Conservation (phyloP, 2,797 vertebrate species). For the Sebastes reedi region DNA sequence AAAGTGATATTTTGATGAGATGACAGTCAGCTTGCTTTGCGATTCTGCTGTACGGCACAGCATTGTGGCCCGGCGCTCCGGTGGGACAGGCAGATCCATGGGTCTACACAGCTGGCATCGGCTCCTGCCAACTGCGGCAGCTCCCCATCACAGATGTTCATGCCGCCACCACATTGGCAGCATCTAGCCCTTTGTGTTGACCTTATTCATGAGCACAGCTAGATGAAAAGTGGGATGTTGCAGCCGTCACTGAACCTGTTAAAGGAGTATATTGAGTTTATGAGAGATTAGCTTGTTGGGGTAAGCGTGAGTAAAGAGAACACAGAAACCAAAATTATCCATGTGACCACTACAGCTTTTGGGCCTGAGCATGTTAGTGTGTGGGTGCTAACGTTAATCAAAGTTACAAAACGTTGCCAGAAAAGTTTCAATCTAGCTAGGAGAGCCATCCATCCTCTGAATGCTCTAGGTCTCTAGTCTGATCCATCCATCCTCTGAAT, state of each 20-base stretch:
- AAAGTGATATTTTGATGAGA: conserved; percentile 74
- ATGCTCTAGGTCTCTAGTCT: too few species aligned
- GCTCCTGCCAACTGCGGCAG: conserved; percentile 59
- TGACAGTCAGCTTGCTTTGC: conserved; percentile 69
- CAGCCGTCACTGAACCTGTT: conserved; percentile 4
- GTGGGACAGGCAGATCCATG: conserved; percentile 63
- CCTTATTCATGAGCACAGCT: conserved; percentile 57
- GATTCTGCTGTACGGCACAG: conserved; percentile 42
- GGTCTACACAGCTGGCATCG: conserved; percentile 71
- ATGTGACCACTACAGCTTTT: neutral
- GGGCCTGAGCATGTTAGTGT: neutral
- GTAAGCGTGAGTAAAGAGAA: neutral
- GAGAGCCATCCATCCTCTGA: too few species aligned
- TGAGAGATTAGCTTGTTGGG: conserved; percentile 6
- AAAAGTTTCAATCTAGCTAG: neutral
- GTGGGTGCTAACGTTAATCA: neutral
- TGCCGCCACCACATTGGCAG: conserved; percentile 58
- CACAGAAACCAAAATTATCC: neutral
- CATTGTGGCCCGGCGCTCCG: conserved; percentile 53
- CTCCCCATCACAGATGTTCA: conserved; percentile 77
- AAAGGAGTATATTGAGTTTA: neutral
- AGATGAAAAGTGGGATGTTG: conserved; percentile 29
- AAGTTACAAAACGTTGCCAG: neutral
- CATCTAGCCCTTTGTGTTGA: conserved; percentile 57
- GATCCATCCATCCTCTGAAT: too few species aligned